Evolutionary conservation across 2,888 invertebrate species (phyloP), one percentile per base, ranked within the genome.

Genomic region (Heteromurus nitidus): DNA sequence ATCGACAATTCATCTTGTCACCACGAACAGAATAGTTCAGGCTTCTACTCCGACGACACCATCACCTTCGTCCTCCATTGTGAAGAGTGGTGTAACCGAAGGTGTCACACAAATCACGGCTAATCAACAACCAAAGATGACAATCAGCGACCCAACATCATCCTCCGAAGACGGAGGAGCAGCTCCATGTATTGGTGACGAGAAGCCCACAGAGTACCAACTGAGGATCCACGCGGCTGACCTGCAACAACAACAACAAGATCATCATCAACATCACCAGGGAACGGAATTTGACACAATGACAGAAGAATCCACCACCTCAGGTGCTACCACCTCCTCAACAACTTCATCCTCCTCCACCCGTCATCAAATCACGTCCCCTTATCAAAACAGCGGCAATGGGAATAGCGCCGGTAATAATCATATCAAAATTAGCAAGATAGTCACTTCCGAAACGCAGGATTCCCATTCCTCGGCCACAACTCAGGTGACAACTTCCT

Each of bases 361-460:
- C 28, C 64, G 55, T 47, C 68, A 77, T 30, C 72, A 53, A 5
- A 13, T 22, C 13, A 13, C 26, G 20, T 53, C n/a, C 47, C 24
- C 73, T 62, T 74, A 81, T 81, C 81, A 81, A 64, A 65, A 53
- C 36, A 36, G 65, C 28, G 47, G 30, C 28, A 50, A 31, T n/a
- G 60, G 42, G 65, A 72, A 73, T 55, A 80, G 76, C 77, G 55
- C 50, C 58, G 58, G 55, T 64, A 81, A 76, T 72, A 80, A 74
- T 74, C 82, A 82, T 77, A 82, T 82, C 77, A 82, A 82, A 79
- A 53, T 62, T 67, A 70, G 69, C 13, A 84, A 77, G 72, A 74
- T 75, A 69, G 79, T 58, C 50, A 74, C 69, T 69, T 74, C 80
- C 80, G 80, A 80, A 80, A 74, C 58, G 26, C 80, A 68, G 47